Percentiles rank a stretch among this genome's conserved stretches.
These are phyloP conservation scores for Thripadectes ignobilis DNA, from an alignment of 2,797 vertebrate genomes.

Conservation along the genomic window DNA sequence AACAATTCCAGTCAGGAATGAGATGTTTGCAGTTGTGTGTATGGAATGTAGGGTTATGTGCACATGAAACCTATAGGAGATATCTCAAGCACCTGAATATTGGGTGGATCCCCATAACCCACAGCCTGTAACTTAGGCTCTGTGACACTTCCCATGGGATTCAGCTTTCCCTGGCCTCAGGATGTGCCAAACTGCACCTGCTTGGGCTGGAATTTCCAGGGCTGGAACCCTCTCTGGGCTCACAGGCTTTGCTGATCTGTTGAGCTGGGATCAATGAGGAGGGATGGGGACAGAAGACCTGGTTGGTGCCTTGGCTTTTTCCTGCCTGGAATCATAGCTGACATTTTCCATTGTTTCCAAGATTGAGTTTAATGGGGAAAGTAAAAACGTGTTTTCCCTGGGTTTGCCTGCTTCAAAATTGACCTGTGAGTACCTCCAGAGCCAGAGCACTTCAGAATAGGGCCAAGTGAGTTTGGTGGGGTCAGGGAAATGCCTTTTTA, in stretches of 20 bases:
- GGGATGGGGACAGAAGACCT: neutral
- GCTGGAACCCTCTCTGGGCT: neutral
- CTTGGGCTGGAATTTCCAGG: neutral
- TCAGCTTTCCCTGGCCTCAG: neutral
- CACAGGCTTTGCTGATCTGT: neutral
- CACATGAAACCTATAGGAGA: neutral
- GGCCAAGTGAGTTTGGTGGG: neutral
- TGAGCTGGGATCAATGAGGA: neutral
- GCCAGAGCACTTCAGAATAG: neutral
- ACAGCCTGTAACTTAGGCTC: too few species aligned
- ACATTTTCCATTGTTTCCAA: rapidly evolving
- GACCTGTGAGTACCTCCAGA: neutral
- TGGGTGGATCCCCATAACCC: neutral
- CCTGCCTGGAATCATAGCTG: neutral
- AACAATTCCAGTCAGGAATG: rapidly evolving
- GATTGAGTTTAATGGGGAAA: neutral
- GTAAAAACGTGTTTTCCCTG: neutral
- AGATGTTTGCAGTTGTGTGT: rapidly evolving
- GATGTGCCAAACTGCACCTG: neutral
- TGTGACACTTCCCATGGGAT: neutral
- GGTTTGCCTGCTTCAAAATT: neutral
- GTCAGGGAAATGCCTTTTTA: neutral
- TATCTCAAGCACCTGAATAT: rapidly evolving
- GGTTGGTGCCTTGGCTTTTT: neutral
- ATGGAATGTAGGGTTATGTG: neutral